Percentiles rank a stretch among this genome's conserved stretches.
Evolutionary conservation across 1,140 invertebrate genomes (phyloP).

Genomic region (Drosophila micromelanica): DNA sequence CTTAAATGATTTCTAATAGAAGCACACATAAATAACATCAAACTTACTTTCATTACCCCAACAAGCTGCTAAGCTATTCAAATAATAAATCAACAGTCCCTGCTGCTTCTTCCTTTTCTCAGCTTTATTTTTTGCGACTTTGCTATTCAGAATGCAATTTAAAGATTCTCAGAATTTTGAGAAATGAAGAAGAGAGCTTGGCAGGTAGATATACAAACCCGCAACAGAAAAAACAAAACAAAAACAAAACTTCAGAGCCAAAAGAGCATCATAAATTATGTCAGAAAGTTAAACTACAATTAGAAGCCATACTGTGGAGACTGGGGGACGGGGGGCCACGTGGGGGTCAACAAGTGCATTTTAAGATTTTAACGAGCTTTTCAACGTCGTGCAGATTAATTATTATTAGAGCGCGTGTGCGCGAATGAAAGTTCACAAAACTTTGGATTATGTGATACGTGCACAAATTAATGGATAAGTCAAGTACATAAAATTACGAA

Average conservation of each 20-base stretch:
- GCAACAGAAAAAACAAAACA: constrained; percentile 1
- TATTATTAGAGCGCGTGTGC: constrained; percentile 61
- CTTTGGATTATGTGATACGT: constrained; percentile 53
- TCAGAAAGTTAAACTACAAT: constrained; percentile 76
- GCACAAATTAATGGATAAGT: constrained; percentile 48
- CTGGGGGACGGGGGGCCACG: background rate
- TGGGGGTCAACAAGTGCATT: constrained; percentile 16
- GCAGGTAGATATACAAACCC: constrained; percentile 50
- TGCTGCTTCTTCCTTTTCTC: background rate
- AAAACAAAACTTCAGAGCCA: constrained; percentile 24
- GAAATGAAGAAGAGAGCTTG: constrained; percentile 2
- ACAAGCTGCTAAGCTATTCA: constrained; percentile 35
- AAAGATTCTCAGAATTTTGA: constrained; percentile 63
- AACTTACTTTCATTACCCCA: constrained; percentile 26
- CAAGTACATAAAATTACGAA: constrained; percentile 30
- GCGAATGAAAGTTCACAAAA: constrained; percentile 44
- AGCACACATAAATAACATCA: constrained; percentile 29
- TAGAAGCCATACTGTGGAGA: constrained; percentile 51
- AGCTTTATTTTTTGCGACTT: constrained; percentile 32
- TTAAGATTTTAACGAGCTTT: constrained; percentile 57
- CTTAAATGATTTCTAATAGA: constrained; percentile 1
- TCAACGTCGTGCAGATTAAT: constrained; percentile 57
- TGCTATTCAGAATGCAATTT: constrained; percentile 71
- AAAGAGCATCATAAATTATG: constrained; percentile 70
- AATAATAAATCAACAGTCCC: constrained; percentile 50